A percentile compares a stretch with the other conserved stretches of the same genome.
These are phyloP conservation scores for Malacosoma neustria DNA, from an alignment of 2,888 invertebrate genomes.

Conservation along the genomic window DNA sequence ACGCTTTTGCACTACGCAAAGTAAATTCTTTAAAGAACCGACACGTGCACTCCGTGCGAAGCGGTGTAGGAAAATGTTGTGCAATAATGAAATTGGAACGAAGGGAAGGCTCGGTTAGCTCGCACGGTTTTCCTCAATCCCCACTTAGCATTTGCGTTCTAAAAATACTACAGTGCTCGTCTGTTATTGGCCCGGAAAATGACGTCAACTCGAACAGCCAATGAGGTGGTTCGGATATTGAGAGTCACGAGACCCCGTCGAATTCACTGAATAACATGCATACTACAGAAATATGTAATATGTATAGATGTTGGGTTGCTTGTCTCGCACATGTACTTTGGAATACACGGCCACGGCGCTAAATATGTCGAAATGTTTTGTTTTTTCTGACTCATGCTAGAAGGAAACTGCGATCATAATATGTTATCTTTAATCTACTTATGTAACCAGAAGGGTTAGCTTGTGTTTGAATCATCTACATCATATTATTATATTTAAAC, in stretches of 20 bases:
- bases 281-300: constrained; percentile 8
- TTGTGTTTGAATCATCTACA: too few species aligned
- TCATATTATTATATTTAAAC: too few species aligned
- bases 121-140: constrained; percentile 55
- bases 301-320: background rate
- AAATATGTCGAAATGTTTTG: constrained; percentile 21
- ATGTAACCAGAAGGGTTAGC: too few species aligned
- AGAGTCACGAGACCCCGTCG: constrained; percentile 52
- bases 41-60: constrained; percentile 37
- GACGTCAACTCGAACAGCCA: constrained; percentile 53
- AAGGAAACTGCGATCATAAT: constrained; percentile 6
- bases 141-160: constrained; percentile 43
- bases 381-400: constrained; percentile 26
- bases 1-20: constrained; percentile 5
- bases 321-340: constrained; percentile 7
- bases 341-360: constrained; percentile 31
- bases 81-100: constrained; percentile 46
- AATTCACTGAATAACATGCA: constrained; percentile 19
- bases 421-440: background rate
- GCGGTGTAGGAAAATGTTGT: constrained; percentile 54
- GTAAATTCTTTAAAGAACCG: constrained; percentile 9
- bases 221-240: constrained; percentile 24
- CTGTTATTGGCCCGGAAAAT: constrained; percentile 42
- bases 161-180: constrained; percentile 46
- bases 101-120: constrained; percentile 16